Evolutionary conservation across 2,888 invertebrate genomes (phyloP), one percentile per base, ranked within the genome.

Genomic region (Amphipyra tragopoginis): DNA sequence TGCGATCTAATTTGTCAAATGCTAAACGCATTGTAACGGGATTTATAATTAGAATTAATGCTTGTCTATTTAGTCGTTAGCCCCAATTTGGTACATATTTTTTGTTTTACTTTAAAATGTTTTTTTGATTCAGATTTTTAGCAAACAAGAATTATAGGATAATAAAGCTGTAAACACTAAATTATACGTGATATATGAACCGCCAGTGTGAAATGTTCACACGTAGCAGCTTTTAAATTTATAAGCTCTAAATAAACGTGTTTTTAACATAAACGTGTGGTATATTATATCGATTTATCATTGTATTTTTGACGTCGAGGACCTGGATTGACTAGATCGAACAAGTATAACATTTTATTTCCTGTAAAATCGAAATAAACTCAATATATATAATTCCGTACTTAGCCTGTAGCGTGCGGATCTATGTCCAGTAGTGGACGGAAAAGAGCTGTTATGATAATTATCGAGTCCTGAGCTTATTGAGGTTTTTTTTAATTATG

Each of bases 1-100:
- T 47, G n/a, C 26, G n/a, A 0, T 44, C 15, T 10, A 44, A 67
- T 70, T 68, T 57, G 40, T 64, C 70, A 70, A 64, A 54, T 39
- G 10, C 50, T 50, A 10, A n/a, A 21, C 36, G 14, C 13, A 52
- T 0, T 5, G 42, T 68, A 62, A 56, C 69, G 67, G 70, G 48
- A 49, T 5, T 69, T 52, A 38, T 21, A 21, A 21, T 53, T 45
- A 38, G 40, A 39, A 52, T 40, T 38, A 13, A 15, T 5, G 26
- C 21, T 45, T 26, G 8, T 29, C n/a, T 43, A 68, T 67, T 54
- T 42, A 59, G 66, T 29, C 39, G 43, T 66, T 59, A 65, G 39
- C 40, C 62, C 43, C 21, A 38, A 48, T 63, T 52, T 6, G 10
- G 21, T 9, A 14, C 9, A 15, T 43, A 56, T 48, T 40, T 48